These are phyloP conservation scores for Leucoptera coffeella DNA, from an alignment of 2,888 invertebrate species.

Conservation along the genomic window DNA sequence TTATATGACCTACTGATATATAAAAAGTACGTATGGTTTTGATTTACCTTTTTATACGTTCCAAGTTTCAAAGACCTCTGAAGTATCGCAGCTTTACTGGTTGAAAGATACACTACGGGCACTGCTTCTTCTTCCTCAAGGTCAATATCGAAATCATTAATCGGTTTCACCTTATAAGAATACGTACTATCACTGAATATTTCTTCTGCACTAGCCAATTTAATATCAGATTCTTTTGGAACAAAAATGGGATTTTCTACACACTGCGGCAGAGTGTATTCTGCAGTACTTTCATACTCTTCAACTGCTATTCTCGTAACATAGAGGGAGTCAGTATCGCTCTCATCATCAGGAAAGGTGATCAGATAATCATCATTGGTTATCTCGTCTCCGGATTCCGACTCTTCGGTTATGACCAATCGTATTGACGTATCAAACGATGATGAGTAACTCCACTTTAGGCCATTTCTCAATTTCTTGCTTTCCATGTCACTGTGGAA, in stretches of 20 bases:
- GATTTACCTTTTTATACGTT: constrained; percentile 51
- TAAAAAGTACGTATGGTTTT: too few species aligned
- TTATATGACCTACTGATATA: background rate
- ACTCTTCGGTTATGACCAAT: constrained; percentile 15
- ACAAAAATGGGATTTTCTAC: constrained; percentile 34
- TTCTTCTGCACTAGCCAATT: constrained; percentile 18
- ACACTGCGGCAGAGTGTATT: constrained; percentile 13
- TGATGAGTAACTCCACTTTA: constrained; percentile 22
- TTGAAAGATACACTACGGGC: constrained; percentile 43
- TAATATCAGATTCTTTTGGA: too few species aligned
- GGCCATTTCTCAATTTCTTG: constrained; percentile 19
- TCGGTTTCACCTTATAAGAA: constrained; percentile 35
- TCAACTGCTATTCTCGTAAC: constrained; percentile 9
- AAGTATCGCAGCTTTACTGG: constrained; percentile 43
- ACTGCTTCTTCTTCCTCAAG: constrained; percentile 31
- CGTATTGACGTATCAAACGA: constrained; percentile 15
- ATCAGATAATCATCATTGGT: constrained; percentile 25
- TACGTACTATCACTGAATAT: constrained; percentile 18
- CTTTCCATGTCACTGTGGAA: constrained; percentile 23
- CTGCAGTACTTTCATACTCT: constrained; percentile 8
- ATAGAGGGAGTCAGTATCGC: constrained; percentile 14
- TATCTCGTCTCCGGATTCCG: constrained; percentile 12
- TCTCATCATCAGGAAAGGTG: constrained; percentile 23
- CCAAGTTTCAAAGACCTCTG: constrained; percentile 51
- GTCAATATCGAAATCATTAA: constrained; percentile 42